These are phyloP conservation scores for Iselma pallidipennis DNA, from an alignment of 2,888 invertebrate genomes.

Conservation along the genomic window DNA sequence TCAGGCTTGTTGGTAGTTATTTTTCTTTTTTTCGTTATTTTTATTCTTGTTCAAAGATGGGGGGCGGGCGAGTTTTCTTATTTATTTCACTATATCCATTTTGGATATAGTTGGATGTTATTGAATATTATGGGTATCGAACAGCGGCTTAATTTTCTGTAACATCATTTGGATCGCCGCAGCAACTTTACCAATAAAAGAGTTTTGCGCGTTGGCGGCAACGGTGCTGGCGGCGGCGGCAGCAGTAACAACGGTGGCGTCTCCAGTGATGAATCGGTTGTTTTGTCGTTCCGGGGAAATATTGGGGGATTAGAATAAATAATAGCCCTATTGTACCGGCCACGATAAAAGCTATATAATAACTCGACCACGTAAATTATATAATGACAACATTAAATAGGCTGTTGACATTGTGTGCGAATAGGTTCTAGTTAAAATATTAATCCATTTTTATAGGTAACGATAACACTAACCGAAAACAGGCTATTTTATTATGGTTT, in stretches of 20 bases:
- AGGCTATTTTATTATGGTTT: neutral
- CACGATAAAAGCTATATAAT: conserved; percentile 28
- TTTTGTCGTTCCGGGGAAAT: conserved; percentile 25
- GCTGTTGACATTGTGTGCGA: conserved; percentile 25
- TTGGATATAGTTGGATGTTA: neutral
- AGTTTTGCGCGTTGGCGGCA: neutral
- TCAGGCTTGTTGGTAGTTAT: conserved; percentile 8
- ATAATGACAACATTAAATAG: conserved; percentile 26
- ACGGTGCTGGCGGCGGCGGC: neutral
- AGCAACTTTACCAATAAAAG: conserved; percentile 19
- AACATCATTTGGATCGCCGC: conserved; percentile 13
- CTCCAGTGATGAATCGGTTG: conserved; percentile 24
- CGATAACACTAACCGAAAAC: neutral
- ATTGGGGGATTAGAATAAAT: conserved; percentile 29
- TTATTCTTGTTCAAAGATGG: neutral
- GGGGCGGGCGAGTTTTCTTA: neutral
- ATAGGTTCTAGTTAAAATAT: conserved; percentile 22
- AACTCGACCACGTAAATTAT: conserved; percentile 25
- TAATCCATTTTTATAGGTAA: conserved; percentile 18
- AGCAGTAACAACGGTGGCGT: neutral
- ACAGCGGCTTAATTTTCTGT: conserved; percentile 20
- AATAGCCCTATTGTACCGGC: conserved; percentile 25
- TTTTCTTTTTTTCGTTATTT: conserved; percentile 10
- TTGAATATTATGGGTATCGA: conserved; percentile 9
- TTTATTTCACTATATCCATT: neutral